These are phyloP conservation scores for Helostoma temminkii DNA, from an alignment of 2,797 vertebrate species.

Conservation along the genomic window DNA sequence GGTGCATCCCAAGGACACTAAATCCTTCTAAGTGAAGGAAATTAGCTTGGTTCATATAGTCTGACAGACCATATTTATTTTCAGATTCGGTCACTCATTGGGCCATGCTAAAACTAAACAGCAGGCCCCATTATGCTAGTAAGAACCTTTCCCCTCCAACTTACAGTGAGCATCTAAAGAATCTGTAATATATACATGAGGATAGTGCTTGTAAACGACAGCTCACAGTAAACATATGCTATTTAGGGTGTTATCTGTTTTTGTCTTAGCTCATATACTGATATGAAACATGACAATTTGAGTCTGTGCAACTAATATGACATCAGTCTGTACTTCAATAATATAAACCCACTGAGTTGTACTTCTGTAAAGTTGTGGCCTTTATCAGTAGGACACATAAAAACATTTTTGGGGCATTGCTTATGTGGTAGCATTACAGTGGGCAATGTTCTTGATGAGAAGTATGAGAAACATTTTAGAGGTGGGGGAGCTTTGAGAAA, in stretches of 20 bases:
- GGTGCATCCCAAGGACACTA: conserved; percentile 28
- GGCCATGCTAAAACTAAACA: conserved; percentile 15
- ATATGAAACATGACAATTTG: not conserved
- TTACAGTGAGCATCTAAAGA: conserved; percentile 61
- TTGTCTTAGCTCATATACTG: not conserved
- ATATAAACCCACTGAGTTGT: not conserved
- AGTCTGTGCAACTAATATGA: not conserved
- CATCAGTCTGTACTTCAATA: not conserved
- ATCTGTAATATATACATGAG: conserved; percentile 70
- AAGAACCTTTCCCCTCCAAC: conserved; percentile 26
- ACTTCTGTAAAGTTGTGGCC: not conserved
- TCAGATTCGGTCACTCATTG: conserved; percentile 32
- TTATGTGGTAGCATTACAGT: no score
- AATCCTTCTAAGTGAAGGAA: conserved; percentile 61
- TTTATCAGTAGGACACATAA: no score
- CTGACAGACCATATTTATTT: conserved; percentile 45
- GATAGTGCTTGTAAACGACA: conserved; percentile 37
- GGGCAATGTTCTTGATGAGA: no score
- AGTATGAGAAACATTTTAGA: no score
- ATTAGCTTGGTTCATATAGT: conserved; percentile 45
- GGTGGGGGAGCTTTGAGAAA: no score
- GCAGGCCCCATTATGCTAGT: conserved; percentile 10
- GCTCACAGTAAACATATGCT: conserved; percentile 58
- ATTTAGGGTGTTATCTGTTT: conserved; percentile 42
- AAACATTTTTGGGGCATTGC: no score